A percentile compares a stretch with the other conserved stretches of the same genome.
Evolutionary conservation across 2,888 invertebrate genomes (phyloP).

Genomic region (Ormyrus rosae): DNA sequence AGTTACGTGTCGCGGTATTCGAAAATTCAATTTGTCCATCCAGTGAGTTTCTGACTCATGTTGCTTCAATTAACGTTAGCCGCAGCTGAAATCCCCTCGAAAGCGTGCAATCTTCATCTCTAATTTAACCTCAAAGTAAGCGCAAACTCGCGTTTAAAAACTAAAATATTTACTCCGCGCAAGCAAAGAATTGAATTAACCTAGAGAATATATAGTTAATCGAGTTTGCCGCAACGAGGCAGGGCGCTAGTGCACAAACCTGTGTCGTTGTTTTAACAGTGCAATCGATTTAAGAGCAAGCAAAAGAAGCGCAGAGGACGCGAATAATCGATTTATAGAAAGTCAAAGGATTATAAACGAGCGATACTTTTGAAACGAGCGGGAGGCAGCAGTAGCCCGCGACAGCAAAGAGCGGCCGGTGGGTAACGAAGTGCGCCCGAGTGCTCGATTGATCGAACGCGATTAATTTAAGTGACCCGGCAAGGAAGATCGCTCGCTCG

Average conservation of each 20-base stretch:
- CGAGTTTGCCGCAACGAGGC: no score
- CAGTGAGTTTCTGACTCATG: conserved; percentile 1
- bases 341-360: conserved; percentile 1
- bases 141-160: no score
- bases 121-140: no score
- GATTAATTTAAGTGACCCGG: conserved; percentile 49
- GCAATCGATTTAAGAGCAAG: no score
- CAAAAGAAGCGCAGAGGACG: no score
- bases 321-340: conserved; percentile 7
- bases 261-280: no score
- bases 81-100: no score
- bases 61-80: conserved; percentile 16
- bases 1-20: conserved; percentile 24
- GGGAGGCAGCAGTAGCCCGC: neutral
- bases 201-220: neutral
- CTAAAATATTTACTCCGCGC: no score
- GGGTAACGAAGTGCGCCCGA: conserved; percentile 39
- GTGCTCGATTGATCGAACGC: conserved; percentile 46
- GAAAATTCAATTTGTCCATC: conserved; percentile 46
- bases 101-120: no score
- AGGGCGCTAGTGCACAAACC: no score
- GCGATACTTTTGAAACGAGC: conserved; percentile 6
- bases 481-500: conserved; percentile 39
- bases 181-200: no score
- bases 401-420: neutral